Percentiles rank a stretch among this genome's conserved stretches.
These are phyloP conservation scores for Eudemis profundana DNA, from an alignment of 2,888 invertebrate genomes.

Conservation along the genomic window DNA sequence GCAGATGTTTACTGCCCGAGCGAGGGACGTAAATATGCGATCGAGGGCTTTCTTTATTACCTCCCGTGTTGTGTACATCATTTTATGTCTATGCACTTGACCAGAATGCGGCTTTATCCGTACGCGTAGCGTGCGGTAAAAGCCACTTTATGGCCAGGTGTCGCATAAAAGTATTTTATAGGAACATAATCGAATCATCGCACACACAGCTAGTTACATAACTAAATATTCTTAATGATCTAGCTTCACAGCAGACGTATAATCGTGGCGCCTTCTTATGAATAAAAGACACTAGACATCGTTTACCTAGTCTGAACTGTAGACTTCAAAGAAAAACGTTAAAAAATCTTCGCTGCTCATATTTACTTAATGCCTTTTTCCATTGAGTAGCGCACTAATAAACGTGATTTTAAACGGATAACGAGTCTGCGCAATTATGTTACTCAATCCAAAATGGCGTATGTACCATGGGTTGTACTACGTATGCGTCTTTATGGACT, in stretches of 20 bases:
- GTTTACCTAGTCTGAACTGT: constrained; percentile 14
- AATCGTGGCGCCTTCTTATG: constrained; percentile 28
- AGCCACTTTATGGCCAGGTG: too few relatives aligned
- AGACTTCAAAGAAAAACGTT: constrained; percentile 1
- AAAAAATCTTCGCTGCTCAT: constrained; percentile 1
- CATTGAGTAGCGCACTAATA: constrained; percentile 6
- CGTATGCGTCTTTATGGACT: not conserved
- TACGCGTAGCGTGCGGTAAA: too few relatives aligned
- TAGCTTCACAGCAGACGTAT: constrained; percentile 9
- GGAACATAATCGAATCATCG: too few relatives aligned
- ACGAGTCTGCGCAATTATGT: constrained; percentile 24
- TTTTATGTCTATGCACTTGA: too few relatives aligned
- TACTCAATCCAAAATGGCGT: not conserved
- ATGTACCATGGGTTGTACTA: not conserved
- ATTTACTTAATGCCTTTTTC: not conserved
- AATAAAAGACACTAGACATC: constrained; percentile 33
- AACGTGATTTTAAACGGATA: constrained; percentile 39
- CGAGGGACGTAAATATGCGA: too few relatives aligned
- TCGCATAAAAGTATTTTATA: too few relatives aligned
- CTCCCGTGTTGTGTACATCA: too few relatives aligned
- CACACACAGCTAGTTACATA: too few relatives aligned
- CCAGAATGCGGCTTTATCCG: too few relatives aligned
- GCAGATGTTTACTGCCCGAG: too few relatives aligned
- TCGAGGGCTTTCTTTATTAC: too few relatives aligned
- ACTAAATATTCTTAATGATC: constrained; percentile 5